Evolutionary conservation across 2,113 vertebrate species (phyloP), one percentile per base, ranked within the genome.

Genomic region (Axis porcinus): DNA sequence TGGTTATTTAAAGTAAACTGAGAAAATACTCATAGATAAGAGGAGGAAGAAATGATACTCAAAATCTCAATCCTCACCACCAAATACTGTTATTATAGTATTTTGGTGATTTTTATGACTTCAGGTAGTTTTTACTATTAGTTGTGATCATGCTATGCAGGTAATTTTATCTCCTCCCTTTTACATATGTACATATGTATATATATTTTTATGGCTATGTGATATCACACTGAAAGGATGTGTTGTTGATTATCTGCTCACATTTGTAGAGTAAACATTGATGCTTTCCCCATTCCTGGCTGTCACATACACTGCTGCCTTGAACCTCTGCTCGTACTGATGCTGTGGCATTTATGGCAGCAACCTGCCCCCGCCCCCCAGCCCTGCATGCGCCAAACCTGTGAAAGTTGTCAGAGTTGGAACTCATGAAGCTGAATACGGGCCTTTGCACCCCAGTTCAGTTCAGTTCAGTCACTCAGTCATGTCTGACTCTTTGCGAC

Each of bases 321-420:
- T 17, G 43, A 57, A 6, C 7, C 6, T 60, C 13, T 45, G 27
- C 86, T 45, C 4, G 2, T 5, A 2, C 2, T 12, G 25, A 45
- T 15, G 0, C 28, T n/a, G 27, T 33, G 3, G 12, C 5, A 0
- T 54, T 86, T 64, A 27, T 8, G 7, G 6, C 40, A 25, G 1
- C 5, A 9, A 27, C 7, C 50, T 1, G 3, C 11, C 21, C 30
- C 7, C 0, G 0, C 43, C 2, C 27, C n/a, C 2, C 0, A 2
- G 3, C 70, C 43, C 28, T 13, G 17, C 28, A 2, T n/a, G 43
- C 1, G 2, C 6, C 7, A 74, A 27, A 54, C 60, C 43, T 57
- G 21, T 79, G 50, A 21, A 86, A 47, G 16, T 84, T 28, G 12
- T 47, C 7, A n/a, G 50, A 82, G 23, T 16, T 60, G 12, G 16